Conservation (phyloP, 2,888 invertebrate species). For the Ctenicera cuprea region DNA sequence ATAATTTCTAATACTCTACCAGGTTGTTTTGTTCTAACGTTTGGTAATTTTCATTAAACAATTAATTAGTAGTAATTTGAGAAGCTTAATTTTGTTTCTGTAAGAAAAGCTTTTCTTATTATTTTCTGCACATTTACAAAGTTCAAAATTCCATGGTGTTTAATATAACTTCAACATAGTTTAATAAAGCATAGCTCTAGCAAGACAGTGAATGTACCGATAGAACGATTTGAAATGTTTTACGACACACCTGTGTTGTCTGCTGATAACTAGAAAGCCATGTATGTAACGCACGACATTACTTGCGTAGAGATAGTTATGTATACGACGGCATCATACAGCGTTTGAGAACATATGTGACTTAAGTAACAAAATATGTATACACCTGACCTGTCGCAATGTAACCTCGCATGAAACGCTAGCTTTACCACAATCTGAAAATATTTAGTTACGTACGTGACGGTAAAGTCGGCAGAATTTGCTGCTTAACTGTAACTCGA, state of each 20-base stretch:
- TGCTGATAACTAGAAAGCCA: constrained; percentile 27
- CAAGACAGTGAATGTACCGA: constrained; percentile 1
- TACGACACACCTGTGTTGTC: constrained; percentile 23
- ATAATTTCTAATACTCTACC: too few species aligned
- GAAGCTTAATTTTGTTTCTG: too few species aligned
- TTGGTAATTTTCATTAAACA: too few species aligned
- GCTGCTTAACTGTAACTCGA: neutral
- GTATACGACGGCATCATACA: constrained; percentile 14
- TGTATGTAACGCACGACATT: constrained; percentile 35
- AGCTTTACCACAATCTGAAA: constrained; percentile 36
- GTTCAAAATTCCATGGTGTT: too few species aligned
- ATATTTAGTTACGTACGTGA: constrained; percentile 28
- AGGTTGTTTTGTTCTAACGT: too few species aligned
- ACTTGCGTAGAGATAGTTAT: constrained; percentile 34
- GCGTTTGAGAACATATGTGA: constrained; percentile 37
- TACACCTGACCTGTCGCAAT: constrained; percentile 41
- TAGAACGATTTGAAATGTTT: constrained; percentile 18
- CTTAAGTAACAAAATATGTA: constrained; percentile 44
- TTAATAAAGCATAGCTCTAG: neutral
- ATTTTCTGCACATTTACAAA: too few species aligned
- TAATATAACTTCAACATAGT: too few species aligned
- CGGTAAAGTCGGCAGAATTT: constrained; percentile 4
- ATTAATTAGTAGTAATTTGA: too few species aligned
- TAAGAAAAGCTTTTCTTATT: too few species aligned
- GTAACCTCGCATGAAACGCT: constrained; percentile 37